These are phyloP conservation scores for Apostichopus parvimensis DNA, from an alignment of 35 echinoderm and acorn worm genomes.

Conservation along the genomic window DNA sequence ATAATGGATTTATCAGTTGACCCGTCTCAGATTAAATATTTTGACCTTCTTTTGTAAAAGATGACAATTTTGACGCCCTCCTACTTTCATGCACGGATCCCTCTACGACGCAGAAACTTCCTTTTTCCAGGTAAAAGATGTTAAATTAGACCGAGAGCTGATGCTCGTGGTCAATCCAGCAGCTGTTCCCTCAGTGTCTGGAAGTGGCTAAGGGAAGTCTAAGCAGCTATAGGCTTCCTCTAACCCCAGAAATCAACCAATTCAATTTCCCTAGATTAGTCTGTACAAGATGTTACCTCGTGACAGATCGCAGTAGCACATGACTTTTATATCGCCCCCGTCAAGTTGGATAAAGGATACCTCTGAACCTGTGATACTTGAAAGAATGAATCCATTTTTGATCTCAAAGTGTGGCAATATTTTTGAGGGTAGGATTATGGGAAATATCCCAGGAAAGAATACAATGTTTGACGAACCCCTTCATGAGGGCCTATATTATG, in stretches of 20 bases:
- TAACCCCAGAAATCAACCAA: not conserved
- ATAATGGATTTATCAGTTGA: not conserved
- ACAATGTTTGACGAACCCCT: not conserved
- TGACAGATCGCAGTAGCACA: too few species aligned
- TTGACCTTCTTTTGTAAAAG: not conserved
- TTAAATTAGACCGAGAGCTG: not conserved
- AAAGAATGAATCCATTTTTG: too few species aligned
- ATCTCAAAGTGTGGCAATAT: too few species aligned
- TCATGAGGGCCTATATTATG: not conserved
- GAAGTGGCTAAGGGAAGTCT: constrained; percentile 28
- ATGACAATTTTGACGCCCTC: not conserved
- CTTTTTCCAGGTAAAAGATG: not conserved
- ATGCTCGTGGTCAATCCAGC: not conserved
- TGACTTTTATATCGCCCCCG: too few species aligned
- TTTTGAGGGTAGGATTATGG: not conserved
- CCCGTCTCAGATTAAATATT: not conserved
- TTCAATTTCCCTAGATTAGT: not conserved
- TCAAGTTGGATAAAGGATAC: too few species aligned
- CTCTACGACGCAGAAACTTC: not conserved
- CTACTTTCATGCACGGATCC: not conserved
- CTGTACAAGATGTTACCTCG: not conserved
- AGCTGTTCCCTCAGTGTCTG: not conserved
- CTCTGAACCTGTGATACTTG: too few species aligned
- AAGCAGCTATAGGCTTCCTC: not conserved
- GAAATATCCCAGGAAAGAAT: not conserved